Base-by-base conservation (phyloP, 2,888 invertebrate genomes). In the Eulithis prunata region DNA sequence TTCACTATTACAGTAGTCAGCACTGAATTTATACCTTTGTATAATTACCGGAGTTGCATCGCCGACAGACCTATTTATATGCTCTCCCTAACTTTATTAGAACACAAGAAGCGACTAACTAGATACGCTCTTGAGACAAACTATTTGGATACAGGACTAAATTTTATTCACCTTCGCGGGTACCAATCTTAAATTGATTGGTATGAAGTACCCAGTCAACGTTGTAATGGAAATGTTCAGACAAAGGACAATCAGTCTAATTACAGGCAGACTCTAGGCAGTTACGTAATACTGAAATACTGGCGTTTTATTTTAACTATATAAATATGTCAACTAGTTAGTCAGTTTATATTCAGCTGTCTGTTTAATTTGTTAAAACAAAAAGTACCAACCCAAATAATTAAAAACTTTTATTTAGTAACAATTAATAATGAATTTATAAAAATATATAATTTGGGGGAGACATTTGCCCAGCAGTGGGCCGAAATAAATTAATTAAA, bases 81-180 rank as follows among this genome's bases (percentile, higher is more conserved):
- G 62, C 45, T 55, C 53, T 41, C 41, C 21, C 45, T 61, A 69
- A 70, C 65, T 68, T 69, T 71, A 71, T 73, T 71, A 71, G 72
- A 71, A 75, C 77, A 75, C 78, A 75, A 77, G 75, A 73, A 71
- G 72, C 69, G 72, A 72, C 72, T 69, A 75, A 75, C 67, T 70
- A 52, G 54, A 12, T 32, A 65, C 69, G 70, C 73, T 70, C 73
- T 68, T 57, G 65, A 62, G 75, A 72, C 69, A 28, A 21, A 52
- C 63, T 41, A 63, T 83, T 78, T 81, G 79, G 82, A 28, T n/a
- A 47, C 56, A 11, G 47, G 51, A 53, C 51, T 8, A 6, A 41
- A 2, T 54, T 21, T 54, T 32, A 49, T 21, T 55, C 55, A 4
- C 43, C n/a, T 12, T 21, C 43, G 32, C 38, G 13, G 13, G 11